Evolutionary conservation across 2,113 vertebrate species (phyloP), one percentile per base, ranked within the genome.

Genomic region (Oostethus manadensis): DNA sequence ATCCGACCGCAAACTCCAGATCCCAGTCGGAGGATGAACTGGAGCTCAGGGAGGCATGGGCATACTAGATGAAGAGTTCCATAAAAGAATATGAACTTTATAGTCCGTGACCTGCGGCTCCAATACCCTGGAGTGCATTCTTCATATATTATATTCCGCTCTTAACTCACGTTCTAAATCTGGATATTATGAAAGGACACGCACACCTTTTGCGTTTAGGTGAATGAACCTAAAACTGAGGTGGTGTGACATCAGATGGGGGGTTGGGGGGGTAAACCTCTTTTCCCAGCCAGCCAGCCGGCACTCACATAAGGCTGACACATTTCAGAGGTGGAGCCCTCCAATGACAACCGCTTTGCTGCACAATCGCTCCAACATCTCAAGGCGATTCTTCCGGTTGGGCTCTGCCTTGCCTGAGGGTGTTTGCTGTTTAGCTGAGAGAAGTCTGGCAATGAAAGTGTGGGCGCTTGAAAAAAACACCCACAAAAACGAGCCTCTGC

Each of bases 311-410:
- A 72, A 51, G 69, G n/a, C 59, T 59, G 56, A 72, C 62, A 70
- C 49, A 47, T 26, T 63, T 53, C 35, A 35, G 55, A 45, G 54
- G 55, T 81, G 70, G 79, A 56, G 14, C 49, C 20, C 47, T 90
- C 89, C 48, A 84, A 87, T 84, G 68, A 70, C 90, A 92, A 92
- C 87, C 87, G 83, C 92, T 93, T 93, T 93, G 90, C 92, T 91
- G 91, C 87, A 90, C 89, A 88, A 91, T 84, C 85, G 87, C 85
- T 57, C 90, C 88, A 86, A 85, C 88, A 78, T 91, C 81, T 84
- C 77, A 59, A 78, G 71, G 72, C 51, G 2, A 57, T 46, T 61
- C 74, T 69, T 64, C 83, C 68, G 65, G 64, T 56, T 58, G 72
- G 62, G 75, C 45, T 75, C n/a, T 8, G 9, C 43, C 59, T 33